Conservation (phyloP, 1,140 invertebrate genomes). For the Cotesia glomerata region DNA sequence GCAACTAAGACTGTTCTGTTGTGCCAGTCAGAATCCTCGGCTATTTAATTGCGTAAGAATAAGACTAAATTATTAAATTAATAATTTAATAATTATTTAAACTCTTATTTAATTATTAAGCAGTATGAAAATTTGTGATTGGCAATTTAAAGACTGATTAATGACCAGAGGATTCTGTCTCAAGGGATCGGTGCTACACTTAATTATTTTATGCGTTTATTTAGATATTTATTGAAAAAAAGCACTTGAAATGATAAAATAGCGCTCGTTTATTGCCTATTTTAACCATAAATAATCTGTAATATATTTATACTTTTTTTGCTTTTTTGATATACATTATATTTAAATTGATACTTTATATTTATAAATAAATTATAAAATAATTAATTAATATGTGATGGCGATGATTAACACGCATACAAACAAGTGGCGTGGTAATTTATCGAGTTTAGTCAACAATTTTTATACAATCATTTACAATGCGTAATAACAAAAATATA, state of each 20-base stretch:
- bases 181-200: background rate
- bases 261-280: conserved; percentile 41
- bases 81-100: background rate
- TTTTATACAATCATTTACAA: conserved; percentile 37
- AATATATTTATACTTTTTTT: conserved; percentile 47
- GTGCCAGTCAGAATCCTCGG: background rate
- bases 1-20: background rate
- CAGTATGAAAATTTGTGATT: background rate
- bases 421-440: conserved; percentile 20
- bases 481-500: background rate
- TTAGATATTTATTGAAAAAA: conserved; percentile 11
- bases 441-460: conserved; percentile 19
- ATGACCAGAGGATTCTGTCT: background rate
- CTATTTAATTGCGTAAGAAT: background rate
- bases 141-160: conserved; percentile 3
- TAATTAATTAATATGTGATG: background rate
- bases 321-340: conserved; percentile 56
- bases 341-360: conserved; percentile 55
- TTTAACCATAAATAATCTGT: conserved; percentile 41
- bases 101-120: too few species aligned
- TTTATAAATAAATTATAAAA: conserved; percentile 45
- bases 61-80: background rate
- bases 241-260: conserved; percentile 8
- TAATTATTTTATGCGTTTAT: background rate
- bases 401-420: background rate